A percentile compares a stretch with the other conserved stretches of the same genome.
phyloP scores from a whole-genome alignment of 2,113 vertebrate species.

The Zeus faber region DNA sequence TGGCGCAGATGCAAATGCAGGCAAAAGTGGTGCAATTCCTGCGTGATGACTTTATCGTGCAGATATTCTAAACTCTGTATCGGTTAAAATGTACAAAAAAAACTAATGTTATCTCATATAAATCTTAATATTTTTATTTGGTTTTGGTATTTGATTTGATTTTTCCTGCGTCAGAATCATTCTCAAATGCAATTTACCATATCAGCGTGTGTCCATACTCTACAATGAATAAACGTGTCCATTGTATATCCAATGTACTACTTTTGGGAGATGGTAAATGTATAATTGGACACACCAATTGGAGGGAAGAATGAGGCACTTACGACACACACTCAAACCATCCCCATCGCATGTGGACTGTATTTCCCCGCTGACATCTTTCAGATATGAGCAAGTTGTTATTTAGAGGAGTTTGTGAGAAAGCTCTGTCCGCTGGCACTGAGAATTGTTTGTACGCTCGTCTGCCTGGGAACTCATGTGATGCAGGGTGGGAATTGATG shows the following conservation, averaged over 20 bases:
- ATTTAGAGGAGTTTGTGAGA: conserved; percentile 22
- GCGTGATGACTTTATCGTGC: neutral
- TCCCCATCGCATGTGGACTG: neutral
- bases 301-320: neutral
- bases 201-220: neutral
- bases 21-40: neutral
- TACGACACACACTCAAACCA: neutral
- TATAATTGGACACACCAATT: neutral
- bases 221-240: too few species aligned
- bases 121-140: too few species aligned
- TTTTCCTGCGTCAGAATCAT: too few species aligned
- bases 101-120: too few species aligned
- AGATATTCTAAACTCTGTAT: neutral
- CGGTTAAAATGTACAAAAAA: too few species aligned
- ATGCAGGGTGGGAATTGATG: conserved; percentile 41
- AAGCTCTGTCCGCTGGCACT: conserved; percentile 20
- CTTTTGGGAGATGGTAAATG: neutral
- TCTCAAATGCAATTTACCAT: too few species aligned
- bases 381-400: neutral
- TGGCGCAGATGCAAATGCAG: conserved; percentile 1
- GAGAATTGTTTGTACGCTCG: conserved; percentile 1
- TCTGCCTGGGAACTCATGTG: conserved; percentile 51
- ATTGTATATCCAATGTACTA: neutral
- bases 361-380: neutral
- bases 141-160: too few species aligned